Evolutionary conservation across 2,888 invertebrate genomes (phyloP), one percentile per base, ranked within the genome.

Genomic region (Synergus japonicus): DNA sequence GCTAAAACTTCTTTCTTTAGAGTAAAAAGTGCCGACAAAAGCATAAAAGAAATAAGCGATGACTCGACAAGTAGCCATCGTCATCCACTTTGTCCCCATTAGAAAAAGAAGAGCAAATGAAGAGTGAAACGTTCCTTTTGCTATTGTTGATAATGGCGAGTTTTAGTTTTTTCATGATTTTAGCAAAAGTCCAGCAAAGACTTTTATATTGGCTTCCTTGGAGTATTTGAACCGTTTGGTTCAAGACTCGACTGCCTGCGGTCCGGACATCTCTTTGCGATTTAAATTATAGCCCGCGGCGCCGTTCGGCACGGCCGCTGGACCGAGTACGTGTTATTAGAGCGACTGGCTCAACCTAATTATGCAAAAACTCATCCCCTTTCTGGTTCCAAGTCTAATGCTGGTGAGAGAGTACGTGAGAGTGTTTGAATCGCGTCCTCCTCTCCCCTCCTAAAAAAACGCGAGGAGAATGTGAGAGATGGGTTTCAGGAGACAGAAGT

Each of bases 301-400:
- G 77, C 79, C 79, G 82, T 83, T 81, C 85, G 79, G 81, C 83
- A 83, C 82, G 83, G 83, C 81, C 82, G 82, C 78, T 81, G 83
- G 83, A 83, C 83, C 84, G 79, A 79, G 83, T 84, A 86, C 86
- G 85, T 88, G 86, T 87, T 88, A 89, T 88, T 89, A 88, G 87
- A 86, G 87, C 85, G 86, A 86, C 85, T 86, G 85, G 83, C 83
- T 84, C 86, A 85, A 85, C 86, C 86, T 88, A 88, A 88, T 88
- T 88, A 89, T 89, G 87, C 88, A 89, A 88, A 88, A 88, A 85
- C 81, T 79, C 84, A 84, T 86, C 81, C 82, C 80, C 81, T 79
- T 80, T 82, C 67, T 80, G 82, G 78, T 77, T 82, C 77, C 49
- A 18, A 8, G n/a, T 66, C 43, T 43, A 13, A 69, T 69, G 54